These are phyloP conservation scores for Tineola bisselliella DNA, from an alignment of 2,888 invertebrate genomes.

Conservation along the genomic window DNA sequence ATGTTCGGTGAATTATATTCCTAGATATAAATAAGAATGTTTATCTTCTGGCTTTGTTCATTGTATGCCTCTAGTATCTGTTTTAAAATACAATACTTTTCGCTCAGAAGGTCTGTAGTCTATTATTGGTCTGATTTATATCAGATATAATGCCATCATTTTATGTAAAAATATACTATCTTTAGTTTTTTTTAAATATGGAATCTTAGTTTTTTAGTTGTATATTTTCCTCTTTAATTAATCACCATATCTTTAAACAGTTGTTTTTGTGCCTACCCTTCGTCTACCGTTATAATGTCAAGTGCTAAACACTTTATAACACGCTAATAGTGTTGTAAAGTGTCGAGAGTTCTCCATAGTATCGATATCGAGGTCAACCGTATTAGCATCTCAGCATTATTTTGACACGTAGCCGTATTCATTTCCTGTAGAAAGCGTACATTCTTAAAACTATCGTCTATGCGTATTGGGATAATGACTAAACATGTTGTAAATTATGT, in stretches of 20 bases:
- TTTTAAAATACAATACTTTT: too few species aligned
- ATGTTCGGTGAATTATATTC: not conserved
- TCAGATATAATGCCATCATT: too few species aligned
- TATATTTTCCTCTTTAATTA: too few species aligned
- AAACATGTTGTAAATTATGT: not conserved
- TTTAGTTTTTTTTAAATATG: too few species aligned
- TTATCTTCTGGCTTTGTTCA: not conserved
- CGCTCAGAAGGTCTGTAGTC: too few species aligned
- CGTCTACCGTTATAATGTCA: slow-evolving; percentile 6
- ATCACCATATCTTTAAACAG: not conserved
- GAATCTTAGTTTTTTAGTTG: too few species aligned
- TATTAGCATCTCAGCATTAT: slow-evolving; percentile 42
- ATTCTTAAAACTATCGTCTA: not conserved
- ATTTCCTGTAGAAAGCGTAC: slow-evolving; percentile 48
- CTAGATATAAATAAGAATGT: not conserved
- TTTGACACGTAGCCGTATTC: slow-evolving; percentile 25
- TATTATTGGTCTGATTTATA: too few species aligned
- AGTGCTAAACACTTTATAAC: not conserved
- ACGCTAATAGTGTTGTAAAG: slow-evolving; percentile 5
- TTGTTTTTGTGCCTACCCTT: not conserved
- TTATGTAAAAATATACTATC: too few species aligned
- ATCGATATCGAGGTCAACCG: slow-evolving; percentile 40
- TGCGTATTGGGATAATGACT: not conserved
- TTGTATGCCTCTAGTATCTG: too few species aligned
- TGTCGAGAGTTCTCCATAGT: slow-evolving; percentile 14